Conservation (phyloP, 1,140 invertebrate genomes). For the Diploscapter pachys region DNA sequence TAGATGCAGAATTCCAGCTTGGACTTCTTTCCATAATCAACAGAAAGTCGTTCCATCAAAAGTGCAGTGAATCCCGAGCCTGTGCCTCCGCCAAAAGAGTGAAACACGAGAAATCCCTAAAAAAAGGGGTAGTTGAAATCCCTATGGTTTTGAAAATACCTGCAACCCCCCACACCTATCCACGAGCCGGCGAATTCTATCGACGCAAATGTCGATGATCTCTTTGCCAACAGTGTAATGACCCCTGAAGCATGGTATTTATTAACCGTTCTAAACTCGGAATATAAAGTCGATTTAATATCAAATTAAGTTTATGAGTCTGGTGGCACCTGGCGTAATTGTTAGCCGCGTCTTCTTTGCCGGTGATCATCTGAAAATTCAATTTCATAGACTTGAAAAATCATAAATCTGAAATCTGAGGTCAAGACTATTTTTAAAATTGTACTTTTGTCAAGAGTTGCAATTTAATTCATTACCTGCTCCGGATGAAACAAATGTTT, state of each 20-base stretch:
- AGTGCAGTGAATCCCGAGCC: constrained; percentile 71
- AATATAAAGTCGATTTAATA: too few species aligned
- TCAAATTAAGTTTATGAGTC: too few species aligned
- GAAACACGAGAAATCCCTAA: constrained; percentile 82
- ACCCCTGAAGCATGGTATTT: constrained; percentile 67
- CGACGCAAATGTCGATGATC: constrained; percentile 63
- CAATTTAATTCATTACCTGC: constrained; percentile 48
- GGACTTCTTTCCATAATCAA: constrained; percentile 72
- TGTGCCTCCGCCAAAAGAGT: constrained; percentile 81
- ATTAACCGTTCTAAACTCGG: constrained; percentile 68
- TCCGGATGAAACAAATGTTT: constrained; percentile 57
- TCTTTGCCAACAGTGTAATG: constrained; percentile 86
- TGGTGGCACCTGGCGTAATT: constrained; percentile 70
- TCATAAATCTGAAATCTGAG: background rate
- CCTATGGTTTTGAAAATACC: constrained; percentile 11
- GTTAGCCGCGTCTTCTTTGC: constrained; percentile 76
- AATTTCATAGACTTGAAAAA: background rate
- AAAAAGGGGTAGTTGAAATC: constrained; percentile 55
- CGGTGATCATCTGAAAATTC: constrained; percentile 61
- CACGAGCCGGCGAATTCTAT: constrained; percentile 68
- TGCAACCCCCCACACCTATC: constrained; percentile 79
- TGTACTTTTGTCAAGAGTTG: background rate
- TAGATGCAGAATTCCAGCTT: constrained; percentile 83
- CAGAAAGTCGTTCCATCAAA: constrained; percentile 70
- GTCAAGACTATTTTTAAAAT: background rate